phyloP scores from a whole-genome alignment of 2,113 vertebrate genomes.

The Opisthocomus hoazin region DNA sequence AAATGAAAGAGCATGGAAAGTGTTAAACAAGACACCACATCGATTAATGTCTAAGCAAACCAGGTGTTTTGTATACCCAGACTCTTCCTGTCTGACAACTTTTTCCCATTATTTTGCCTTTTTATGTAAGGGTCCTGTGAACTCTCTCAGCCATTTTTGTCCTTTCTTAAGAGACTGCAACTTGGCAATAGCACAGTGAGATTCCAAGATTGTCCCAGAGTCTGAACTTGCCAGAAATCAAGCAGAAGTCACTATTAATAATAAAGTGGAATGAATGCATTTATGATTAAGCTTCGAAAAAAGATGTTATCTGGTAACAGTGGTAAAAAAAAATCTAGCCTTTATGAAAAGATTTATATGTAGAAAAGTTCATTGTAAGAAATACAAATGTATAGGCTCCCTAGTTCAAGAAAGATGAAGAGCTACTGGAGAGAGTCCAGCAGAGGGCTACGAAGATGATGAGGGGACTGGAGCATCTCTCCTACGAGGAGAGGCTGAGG shows the following conservation, averaged over 20 bases:
- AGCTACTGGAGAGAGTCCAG: too few relatives aligned
- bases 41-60: background rate
- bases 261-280: background rate
- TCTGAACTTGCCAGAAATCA: background rate
- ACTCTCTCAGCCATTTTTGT: background rate
- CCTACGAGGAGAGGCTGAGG: too few relatives aligned
- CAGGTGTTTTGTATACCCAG: background rate
- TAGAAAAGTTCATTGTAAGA: background rate
- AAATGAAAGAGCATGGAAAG: background rate
- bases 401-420: too few relatives aligned
- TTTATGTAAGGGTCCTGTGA: background rate
- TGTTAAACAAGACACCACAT: background rate
- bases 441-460: too few relatives aligned
- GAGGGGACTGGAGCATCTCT: too few relatives aligned
- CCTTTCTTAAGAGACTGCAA: background rate
- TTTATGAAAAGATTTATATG: background rate
- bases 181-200: background rate
- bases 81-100: background rate
- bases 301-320: background rate
- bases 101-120: background rate
- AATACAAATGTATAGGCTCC: background rate
- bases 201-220: background rate
- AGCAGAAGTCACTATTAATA: background rate
- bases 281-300: slow-evolving; percentile 13
- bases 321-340: background rate